A percentile compares a stretch with the other conserved stretches of the same genome.
Evolutionary conservation across 2,113 vertebrate species (phyloP).

Genomic region (Bubalus kerabau): DNA sequence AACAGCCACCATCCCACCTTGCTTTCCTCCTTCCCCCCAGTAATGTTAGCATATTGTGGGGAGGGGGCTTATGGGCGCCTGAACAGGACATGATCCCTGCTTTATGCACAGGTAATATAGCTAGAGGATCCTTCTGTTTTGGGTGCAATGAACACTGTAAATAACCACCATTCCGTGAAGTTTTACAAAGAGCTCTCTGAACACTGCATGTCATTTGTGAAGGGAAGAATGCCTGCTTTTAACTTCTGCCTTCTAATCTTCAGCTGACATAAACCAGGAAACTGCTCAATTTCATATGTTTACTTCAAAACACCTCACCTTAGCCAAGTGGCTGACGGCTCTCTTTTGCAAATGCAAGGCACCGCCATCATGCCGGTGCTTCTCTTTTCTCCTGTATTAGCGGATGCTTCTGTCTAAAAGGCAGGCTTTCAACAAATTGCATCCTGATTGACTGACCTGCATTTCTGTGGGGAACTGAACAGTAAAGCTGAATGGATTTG

Average conservation of each 20-base stretch:
- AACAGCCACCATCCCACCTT: not conserved
- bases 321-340: conserved; percentile 43
- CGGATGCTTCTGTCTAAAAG: conserved; percentile 39
- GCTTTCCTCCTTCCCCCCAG: not conserved
- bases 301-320: conserved; percentile 57
- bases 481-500: conserved; percentile 40
- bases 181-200: conserved; percentile 22
- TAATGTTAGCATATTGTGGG: not conserved
- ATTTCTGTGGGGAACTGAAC: conserved; percentile 31
- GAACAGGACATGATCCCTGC: not conserved
- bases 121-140: not conserved
- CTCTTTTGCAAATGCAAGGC: conserved; percentile 26
- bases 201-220: not conserved
- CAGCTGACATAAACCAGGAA: conserved; percentile 65
- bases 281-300: conserved; percentile 58
- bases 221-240: conserved; percentile 51
- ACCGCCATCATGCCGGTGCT: not conserved
- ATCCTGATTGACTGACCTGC: conserved; percentile 62
- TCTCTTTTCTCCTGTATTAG: conserved; percentile 30
- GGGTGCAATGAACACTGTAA: not conserved
- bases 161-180: not conserved
- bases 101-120: not conserved
- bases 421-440: conserved; percentile 51
- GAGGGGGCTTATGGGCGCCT: not conserved
- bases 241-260: conserved; percentile 64